Evolutionary conservation across 2,797 vertebrate genomes (phyloP).

Genomic region (Apogon talboti): DNA sequence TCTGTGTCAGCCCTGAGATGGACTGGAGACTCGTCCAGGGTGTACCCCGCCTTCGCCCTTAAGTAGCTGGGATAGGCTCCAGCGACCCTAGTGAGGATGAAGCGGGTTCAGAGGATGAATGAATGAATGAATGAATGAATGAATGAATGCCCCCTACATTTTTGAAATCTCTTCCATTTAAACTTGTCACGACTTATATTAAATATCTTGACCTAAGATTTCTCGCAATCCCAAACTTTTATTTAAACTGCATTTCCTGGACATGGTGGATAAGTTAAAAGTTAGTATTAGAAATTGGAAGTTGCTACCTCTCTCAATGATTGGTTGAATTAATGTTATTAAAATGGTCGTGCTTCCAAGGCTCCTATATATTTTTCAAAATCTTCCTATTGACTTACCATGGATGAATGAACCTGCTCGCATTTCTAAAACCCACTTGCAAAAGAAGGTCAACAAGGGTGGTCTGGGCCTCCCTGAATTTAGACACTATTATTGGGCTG

Average conservation of each 20-base stretch:
- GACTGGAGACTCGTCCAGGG: no score
- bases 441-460: no score
- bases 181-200: no score
- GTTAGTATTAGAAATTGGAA: conserved; percentile 5
- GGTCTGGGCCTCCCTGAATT: conserved; percentile 21
- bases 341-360: conserved; percentile 5
- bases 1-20: no score
- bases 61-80: no score
- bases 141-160: neutral
- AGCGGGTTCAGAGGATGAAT: no score
- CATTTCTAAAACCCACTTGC: conserved; percentile 19
- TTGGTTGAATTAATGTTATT: neutral
- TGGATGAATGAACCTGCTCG: conserved; percentile 1
- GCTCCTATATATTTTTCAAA: conserved; percentile 22
- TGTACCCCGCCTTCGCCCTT: no score
- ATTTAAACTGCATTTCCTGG: conserved; percentile 13
- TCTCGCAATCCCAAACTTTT: neutral
- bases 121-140: no score
- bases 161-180: conserved; percentile 8
- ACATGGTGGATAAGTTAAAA: conserved; percentile 13
- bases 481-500: conserved; percentile 28
- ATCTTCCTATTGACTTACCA: conserved; percentile 10
- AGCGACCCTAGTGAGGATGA: no score
- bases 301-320: conserved; percentile 4
- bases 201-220: conserved; percentile 15